These are phyloP conservation scores for Pseudorhiza aurosa DNA, from an alignment of 30 jellyfish, hydroid and myxozoan genomes.

Conservation along the genomic window DNA sequence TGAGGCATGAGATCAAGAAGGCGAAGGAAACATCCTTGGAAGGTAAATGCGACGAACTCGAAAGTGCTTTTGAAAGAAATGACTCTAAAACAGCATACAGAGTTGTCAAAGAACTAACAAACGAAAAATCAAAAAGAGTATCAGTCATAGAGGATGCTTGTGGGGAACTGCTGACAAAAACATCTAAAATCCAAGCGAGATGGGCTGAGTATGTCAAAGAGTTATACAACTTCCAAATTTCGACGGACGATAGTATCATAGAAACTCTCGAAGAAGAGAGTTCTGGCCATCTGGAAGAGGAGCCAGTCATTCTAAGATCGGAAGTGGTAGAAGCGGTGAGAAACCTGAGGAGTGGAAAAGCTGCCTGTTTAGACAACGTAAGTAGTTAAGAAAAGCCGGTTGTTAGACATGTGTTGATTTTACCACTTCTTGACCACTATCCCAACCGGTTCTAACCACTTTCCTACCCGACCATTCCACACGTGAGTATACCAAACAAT, in stretches of 20 bases:
- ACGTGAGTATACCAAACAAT: conserved; percentile 29
- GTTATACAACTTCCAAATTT: conserved; percentile 32
- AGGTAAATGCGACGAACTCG: conserved; percentile 21
- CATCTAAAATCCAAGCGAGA: conserved; percentile 18
- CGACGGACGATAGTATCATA: conserved; percentile 17
- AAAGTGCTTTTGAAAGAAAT: too few relatives aligned
- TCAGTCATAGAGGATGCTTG: conserved; percentile 37
- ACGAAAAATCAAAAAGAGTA: conserved; percentile 29
- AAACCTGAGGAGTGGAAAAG: conserved; percentile 50
- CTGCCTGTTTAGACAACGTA: conserved; percentile 53
- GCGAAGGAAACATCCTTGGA: background rate
- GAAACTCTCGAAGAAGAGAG: too few relatives aligned
- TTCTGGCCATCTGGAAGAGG: too few relatives aligned
- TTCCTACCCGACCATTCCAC: too few relatives aligned
- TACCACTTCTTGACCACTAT: too few relatives aligned
- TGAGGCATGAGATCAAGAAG: conserved; percentile 20
- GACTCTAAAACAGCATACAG: too few relatives aligned
- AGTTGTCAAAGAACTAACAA: too few relatives aligned
- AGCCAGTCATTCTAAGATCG: too few relatives aligned
- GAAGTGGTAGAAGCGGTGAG: too few relatives aligned
- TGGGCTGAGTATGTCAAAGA: conserved; percentile 45
- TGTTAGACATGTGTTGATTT: too few relatives aligned
- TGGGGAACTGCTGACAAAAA: conserved; percentile 35
- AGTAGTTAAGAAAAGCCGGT: too few relatives aligned
- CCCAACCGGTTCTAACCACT: too few relatives aligned